A percentile compares a stretch with the other conserved stretches of the same genome.
These are phyloP conservation scores for Papilio aristodemus DNA, from an alignment of 1,140 invertebrate genomes.

Conservation along the genomic window DNA sequence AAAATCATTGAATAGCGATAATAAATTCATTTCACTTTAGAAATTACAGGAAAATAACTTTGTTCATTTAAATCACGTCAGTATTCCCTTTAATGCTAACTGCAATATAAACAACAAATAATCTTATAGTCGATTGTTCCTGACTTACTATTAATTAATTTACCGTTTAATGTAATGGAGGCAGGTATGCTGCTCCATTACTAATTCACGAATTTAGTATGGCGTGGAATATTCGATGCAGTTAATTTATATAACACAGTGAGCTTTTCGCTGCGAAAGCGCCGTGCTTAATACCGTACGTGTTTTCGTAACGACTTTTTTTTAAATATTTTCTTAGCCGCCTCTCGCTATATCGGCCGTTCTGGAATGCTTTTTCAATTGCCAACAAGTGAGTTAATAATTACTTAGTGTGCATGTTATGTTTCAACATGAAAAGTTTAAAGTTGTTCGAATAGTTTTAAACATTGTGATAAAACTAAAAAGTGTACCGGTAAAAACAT, in stretches of 20 bases:
- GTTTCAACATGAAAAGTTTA: background rate
- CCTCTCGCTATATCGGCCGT: background rate
- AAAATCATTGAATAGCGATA: no score
- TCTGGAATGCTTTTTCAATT: background rate
- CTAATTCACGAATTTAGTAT: slow-evolving; percentile 15
- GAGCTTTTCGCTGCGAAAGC: background rate
- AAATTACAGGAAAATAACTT: slow-evolving; percentile 36
- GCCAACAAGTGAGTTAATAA: background rate
- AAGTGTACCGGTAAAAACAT: no score
- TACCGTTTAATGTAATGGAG: slow-evolving; percentile 23
- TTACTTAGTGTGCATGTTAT: background rate
- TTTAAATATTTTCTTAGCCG: background rate
- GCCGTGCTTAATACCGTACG: background rate
- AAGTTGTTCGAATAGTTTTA: background rate
- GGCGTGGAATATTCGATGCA: slow-evolving; percentile 12
- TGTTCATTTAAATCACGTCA: slow-evolving; percentile 1
- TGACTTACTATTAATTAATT: slow-evolving; percentile 28
- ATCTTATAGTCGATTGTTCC: slow-evolving; percentile 1
- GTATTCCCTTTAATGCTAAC: background rate
- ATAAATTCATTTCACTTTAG: no score
- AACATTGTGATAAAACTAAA: no score
- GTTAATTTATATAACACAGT: background rate
- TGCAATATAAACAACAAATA: slow-evolving; percentile 18
- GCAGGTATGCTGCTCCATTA: slow-evolving; percentile 20
- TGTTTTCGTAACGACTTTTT: background rate